Evolutionary conservation across 2,888 invertebrate species (phyloP), one percentile per base, ranked within the genome.

Genomic region (Frankliniella fusca): DNA sequence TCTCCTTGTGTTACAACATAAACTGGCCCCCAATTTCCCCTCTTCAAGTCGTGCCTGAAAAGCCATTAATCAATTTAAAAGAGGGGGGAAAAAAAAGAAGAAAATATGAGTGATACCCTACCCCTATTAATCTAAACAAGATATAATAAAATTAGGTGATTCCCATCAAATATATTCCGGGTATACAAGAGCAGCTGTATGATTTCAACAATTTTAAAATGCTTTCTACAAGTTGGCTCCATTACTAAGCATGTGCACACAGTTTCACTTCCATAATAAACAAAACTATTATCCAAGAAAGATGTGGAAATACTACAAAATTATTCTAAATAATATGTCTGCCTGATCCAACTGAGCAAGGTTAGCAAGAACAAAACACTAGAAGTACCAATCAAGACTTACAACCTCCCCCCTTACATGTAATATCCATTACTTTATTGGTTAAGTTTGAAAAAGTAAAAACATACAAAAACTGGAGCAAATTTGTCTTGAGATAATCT

Each of bases 331-430:
- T 27, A 9, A 76, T 27, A 27, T 76, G 70, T 27, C 70, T 76
- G 70, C 70, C 70, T 76, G 70, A 76, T 76, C 70, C 23, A 70
- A 76, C n/a, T 76, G 70, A 76, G 70, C 70, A 76, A 76, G 70
- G 70, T 76, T 76, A 76, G 70, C 70, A 23, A 76, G 27, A 76
- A 76, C 70, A 76, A 54, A 54, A 76, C 70, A 76, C 70, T 76
- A 76, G 23, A 76, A 76, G 70, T 76, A 76, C 70, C 27, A 76
- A 27, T 27, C 70, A 76, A 23, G 23, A 70, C 70, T n/a, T 54
- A 15, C 54, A 12, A 9, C 70, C 70, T 70, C 27, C 11, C 70
- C n/a, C n/a, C 70, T 76, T 76, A 76, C 8, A 27, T 23, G 70
- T 76, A 76, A 76, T 76, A 27, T 23, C 12, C 70, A 23, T 76